Evolutionary conservation across 2,797 vertebrate genomes (phyloP), one percentile per base, ranked within the genome.

Genomic region (Pseudocheirus occidentalis): DNA sequence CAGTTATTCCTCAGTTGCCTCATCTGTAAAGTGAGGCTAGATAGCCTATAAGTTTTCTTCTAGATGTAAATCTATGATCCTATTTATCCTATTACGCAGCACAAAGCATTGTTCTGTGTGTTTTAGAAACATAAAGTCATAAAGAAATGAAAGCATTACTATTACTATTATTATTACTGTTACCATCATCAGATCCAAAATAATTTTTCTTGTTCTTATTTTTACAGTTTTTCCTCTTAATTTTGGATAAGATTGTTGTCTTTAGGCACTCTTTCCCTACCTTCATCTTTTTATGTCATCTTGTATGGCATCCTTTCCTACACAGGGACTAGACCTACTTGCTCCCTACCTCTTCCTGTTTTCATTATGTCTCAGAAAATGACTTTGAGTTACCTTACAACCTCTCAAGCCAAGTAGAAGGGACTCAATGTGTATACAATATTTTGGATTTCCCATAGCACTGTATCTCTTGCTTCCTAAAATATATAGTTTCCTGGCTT

Each of bases 141-240:
- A 73, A 73, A 73, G n/a, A 73, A 73, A 73, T 40, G 40, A 40
- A 73, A 40, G 5, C 5, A 7, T 73, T 73, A 40, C 18, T 40
- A 40, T 73, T 73, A 56, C 24, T 56, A n/a, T 5, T 14, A n/a
- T 6, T n/a, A 73, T 73, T 18, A 18, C 12, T 62, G 31, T 34
- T 16, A 66, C 31, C 34, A 73, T 40, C 66, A 73, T 40, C 58
- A 57, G 27, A 59, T 3, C 58, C 28, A 62, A 34, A 12, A 34
- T 34, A 16, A 73, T 21, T 73, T 66, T 73, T 73, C 1, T 90
- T 93, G 55, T 92, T 73, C 92, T 53, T 54, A 7, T 28, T 73
- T 28, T 94, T 18, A 9, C 91, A 93, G 31, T 31, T 92, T 59
- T 57, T 93, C 96, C 96, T 97, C 27, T 50, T 95, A 55, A 95